phyloP scores from a whole-genome alignment of 2,888 invertebrate genomes.

The Macroteleia sp. region DNA sequence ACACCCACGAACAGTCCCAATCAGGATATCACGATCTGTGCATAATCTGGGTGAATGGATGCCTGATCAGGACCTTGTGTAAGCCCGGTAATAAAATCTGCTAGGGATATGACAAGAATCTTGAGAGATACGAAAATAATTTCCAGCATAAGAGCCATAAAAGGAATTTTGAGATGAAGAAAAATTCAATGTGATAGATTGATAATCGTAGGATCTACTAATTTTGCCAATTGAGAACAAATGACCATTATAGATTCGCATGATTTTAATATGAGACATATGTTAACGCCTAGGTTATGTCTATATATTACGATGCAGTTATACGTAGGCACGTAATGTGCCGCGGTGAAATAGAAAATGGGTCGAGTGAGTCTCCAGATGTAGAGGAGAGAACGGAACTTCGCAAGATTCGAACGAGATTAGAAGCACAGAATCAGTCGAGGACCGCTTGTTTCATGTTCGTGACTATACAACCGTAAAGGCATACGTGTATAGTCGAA shows the following conservation, averaged over 20 bases:
- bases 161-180: no score
- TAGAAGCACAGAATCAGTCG: slow-evolving; percentile 54
- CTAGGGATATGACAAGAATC: no score
- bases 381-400: slow-evolving; percentile 58
- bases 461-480: slow-evolving; percentile 36
- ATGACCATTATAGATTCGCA: slow-evolving; percentile 32
- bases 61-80: no score
- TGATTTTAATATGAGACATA: slow-evolving; percentile 45
- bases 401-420: slow-evolving; percentile 59
- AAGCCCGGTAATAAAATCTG: no score
- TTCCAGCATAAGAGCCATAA: no score
- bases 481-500: not conserved
- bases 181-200: no score
- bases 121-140: no score
- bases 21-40: no score
- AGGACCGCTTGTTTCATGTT: slow-evolving; percentile 50
- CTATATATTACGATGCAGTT: slow-evolving; percentile 43
- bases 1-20: no score
- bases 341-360: slow-evolving; percentile 62
- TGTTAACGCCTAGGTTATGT: slow-evolving; percentile 18
- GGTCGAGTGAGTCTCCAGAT: slow-evolving; percentile 66
- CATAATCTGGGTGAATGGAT: no score
- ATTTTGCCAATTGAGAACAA: slow-evolving; percentile 26
- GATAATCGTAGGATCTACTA: slow-evolving; percentile 13
- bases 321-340: slow-evolving; percentile 54